Base-by-base conservation (phyloP, 2,797 vertebrate genomes). In the Aeoliscus strigatus region DNA sequence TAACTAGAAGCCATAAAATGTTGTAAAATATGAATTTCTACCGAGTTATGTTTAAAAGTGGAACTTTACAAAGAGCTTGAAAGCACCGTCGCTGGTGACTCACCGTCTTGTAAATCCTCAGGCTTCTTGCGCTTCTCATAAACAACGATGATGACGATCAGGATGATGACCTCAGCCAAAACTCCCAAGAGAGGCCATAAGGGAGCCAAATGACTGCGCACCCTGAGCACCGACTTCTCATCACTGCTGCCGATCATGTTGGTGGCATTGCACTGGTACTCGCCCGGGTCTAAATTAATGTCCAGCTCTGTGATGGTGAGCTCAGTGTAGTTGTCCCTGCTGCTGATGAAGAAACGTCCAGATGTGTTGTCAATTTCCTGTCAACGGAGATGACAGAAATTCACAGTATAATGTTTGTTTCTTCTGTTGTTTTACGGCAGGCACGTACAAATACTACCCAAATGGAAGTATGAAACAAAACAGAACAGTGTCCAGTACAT, bases 71-170 rank as follows among this genome's bases (percentile, higher is more conserved):
- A 12, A 30, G 12, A 10, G 4, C 3, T 27, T 4, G 14, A 26
- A 42, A 6, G 4, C 27, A 14, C 21, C 42, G 16, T 10, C 3
- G 2, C 11, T 11, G 28, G 24, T 27, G 55, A 81, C 92, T 93
- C 89, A 99, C 96, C 96, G 2, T 99, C 96, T 62, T 91, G 92
- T 69, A 95, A 85, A 46, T 99, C 96, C 9, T 99, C 96, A 0
- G 96, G 95, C 89, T 93, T 90, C 94, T 98, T 99, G 73, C 93
- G 91, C 83, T 98, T 99, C 89, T 99, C 96, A 25, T 98, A 98
- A 57, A 99, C 73, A 52, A 98, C 92, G 46, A 99, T 99, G 88
- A 99, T 95, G 83, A 98, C 43, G 36, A 96, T 81, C 38, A 99
- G 90, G 77, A 98, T 90, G 57, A 98, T 85, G 56, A 99, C 92